A percentile compares a stretch with the other conserved stretches of the same genome.
These are phyloP conservation scores for Florisuga fusca DNA, from an alignment of 2,797 vertebrate genomes.

Conservation along the genomic window DNA sequence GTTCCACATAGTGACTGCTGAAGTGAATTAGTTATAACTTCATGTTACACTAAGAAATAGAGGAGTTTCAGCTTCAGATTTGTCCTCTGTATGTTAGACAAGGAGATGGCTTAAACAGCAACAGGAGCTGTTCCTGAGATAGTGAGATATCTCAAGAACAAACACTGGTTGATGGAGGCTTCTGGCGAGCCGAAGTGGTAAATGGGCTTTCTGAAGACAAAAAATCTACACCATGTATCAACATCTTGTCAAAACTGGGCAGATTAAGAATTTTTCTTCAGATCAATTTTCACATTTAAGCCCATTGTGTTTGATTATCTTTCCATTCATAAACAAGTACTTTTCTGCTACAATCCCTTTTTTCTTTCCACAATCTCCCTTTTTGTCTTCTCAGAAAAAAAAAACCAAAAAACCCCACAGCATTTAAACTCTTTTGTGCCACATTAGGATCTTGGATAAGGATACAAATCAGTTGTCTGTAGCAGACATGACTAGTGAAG, in stretches of 20 bases:
- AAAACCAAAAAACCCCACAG: background rate
- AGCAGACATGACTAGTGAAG: background rate
- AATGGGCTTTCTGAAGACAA: background rate
- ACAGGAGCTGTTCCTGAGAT: background rate
- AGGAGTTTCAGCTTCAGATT: background rate
- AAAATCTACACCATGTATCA: background rate
- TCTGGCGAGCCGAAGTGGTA: background rate
- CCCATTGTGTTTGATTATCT: background rate
- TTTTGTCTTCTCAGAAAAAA: background rate
- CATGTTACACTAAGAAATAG: background rate
- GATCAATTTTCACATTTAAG: conserved; percentile 7
- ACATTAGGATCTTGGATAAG: background rate
- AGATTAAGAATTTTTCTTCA: background rate
- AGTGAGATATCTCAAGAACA: background rate
- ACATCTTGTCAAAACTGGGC: background rate
- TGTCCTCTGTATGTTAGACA: background rate
- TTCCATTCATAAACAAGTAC: background rate
- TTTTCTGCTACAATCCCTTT: rapidly evolving
- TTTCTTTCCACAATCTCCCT: background rate
- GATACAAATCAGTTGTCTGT: background rate
- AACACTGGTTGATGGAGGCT: background rate
- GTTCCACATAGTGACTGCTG: background rate
- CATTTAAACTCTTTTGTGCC: background rate
- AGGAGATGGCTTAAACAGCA: background rate
- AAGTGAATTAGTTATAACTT: background rate